These are phyloP conservation scores for Thalassaphorura encarpata DNA, from an alignment of 1,140 invertebrate species.

Conservation along the genomic window DNA sequence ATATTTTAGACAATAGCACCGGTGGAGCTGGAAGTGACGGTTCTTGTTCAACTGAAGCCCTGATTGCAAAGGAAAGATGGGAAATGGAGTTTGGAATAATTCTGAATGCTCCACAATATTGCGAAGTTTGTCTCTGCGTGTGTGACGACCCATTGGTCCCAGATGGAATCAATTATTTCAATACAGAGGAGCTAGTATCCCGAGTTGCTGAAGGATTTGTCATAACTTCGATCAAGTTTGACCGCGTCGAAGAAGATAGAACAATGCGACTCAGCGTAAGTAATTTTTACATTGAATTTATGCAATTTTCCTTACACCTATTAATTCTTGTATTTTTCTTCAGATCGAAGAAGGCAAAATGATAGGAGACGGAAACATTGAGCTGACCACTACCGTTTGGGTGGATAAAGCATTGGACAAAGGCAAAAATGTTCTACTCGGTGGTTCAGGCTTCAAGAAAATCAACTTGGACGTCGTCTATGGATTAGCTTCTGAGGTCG, in stretches of 20 bases:
- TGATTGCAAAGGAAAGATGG: conserved; percentile 10
- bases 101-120: conserved; percentile 18
- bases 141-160: conserved; percentile 9
- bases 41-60: not conserved
- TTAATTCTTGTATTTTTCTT: not conserved
- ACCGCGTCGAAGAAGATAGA: conserved; percentile 6
- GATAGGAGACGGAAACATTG: conserved; percentile 7
- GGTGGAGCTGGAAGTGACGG: not conserved
- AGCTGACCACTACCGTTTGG: not conserved
- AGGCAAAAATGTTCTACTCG: no score
- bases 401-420: no score
- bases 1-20: not conserved
- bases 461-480: not conserved
- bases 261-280: conserved; percentile 7
- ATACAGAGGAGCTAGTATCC: not conserved
- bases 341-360: conserved; percentile 14
- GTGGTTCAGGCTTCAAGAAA: not conserved
- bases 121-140: conserved; percentile 18
- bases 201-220: not conserved
- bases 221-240: conserved; percentile 8
- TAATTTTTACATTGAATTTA: not conserved
- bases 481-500: not conserved
- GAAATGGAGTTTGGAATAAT: conserved; percentile 19
- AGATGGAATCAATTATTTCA: conserved; percentile 10
- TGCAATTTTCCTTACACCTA: not conserved